Evolutionary conservation across 2,888 invertebrate genomes (phyloP), one percentile per base, ranked within the genome.

Genomic region (Pediacus dermestoides): DNA sequence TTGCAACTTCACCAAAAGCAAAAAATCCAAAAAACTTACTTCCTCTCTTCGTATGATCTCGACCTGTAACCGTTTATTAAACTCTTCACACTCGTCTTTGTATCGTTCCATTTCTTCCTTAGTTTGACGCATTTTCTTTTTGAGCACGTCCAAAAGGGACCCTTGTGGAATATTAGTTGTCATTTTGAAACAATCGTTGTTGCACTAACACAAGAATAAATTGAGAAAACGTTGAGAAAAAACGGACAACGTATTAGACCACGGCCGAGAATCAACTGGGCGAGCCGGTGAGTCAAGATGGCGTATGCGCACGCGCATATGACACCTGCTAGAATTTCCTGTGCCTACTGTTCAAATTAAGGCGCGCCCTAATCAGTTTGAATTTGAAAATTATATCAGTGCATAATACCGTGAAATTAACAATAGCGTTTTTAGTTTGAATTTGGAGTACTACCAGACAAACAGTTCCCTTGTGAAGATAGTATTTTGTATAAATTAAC

Each of bases 91-190:
- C 72, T 93, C 92, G 74, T 97, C 96, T 77, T 91, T 94, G 77
- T 91, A 92, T 74, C 90, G 87, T 73, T 97, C 97, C 85, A 95
- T 90, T 79, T 97, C 97, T 73, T 95, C 94, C 77, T 95, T 94
- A 63, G 95, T 91, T 75, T 93, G 92, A 61, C 93, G 83, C 96
- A 97, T 97, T 84, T 97, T 99, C 82, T 95, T 94, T 82, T 97
- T 97, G 67, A 97, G 82, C 67, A 94, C 92, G 75, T 95, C 94
- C 72, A 97, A 78, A 63, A 96, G 85, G 66, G 89, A 87, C 69
- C 91, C 91, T 78, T 92, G 91, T 72, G 86, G 85, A 76, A 88
- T 83, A 73, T 84, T 88, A 70, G 88, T 81, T 77, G 88, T 85
- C 88, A 88, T 90, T 76, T 72, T 78, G 28, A 22, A 25, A 34